These are phyloP conservation scores for Galaxias olidus DNA, from an alignment of 2,797 vertebrate species.

Conservation along the genomic window DNA sequence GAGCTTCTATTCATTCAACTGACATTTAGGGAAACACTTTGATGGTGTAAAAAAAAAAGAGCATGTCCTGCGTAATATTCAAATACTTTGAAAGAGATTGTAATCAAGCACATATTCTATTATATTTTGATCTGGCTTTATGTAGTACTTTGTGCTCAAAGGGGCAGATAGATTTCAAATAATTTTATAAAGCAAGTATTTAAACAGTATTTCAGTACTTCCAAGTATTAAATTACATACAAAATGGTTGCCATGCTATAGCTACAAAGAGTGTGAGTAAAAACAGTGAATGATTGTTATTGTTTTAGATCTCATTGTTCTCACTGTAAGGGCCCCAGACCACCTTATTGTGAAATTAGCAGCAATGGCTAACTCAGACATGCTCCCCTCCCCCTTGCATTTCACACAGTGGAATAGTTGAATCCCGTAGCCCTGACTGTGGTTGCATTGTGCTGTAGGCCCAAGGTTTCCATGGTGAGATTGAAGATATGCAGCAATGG, in stretches of 20 bases:
- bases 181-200: too few species aligned
- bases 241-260: too few species aligned
- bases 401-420: constrained; percentile 56
- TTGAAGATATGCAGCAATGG: constrained; percentile 98
- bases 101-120: constrained; percentile 23
- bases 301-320: constrained; percentile 15
- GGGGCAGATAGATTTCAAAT: background rate
- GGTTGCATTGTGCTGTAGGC: constrained; percentile 85
- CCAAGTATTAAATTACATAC: too few species aligned
- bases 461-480: constrained; percentile 98
- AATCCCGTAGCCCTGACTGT: constrained; percentile 72
- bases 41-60: constrained; percentile 18
- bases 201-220: too few species aligned
- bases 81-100: constrained; percentile 14
- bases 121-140: constrained; percentile 2
- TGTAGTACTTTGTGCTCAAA: too few species aligned
- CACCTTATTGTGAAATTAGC: background rate
- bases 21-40: constrained; percentile 31
- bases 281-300: too few species aligned
- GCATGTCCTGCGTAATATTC: constrained; percentile 17
- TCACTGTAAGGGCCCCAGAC: background rate
- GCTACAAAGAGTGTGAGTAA: too few species aligned
- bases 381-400: constrained; percentile 5
- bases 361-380: background rate
- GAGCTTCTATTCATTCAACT: constrained; percentile 37